phyloP scores from a whole-genome alignment of 2,113 vertebrate species.

The Calypte anna region DNA sequence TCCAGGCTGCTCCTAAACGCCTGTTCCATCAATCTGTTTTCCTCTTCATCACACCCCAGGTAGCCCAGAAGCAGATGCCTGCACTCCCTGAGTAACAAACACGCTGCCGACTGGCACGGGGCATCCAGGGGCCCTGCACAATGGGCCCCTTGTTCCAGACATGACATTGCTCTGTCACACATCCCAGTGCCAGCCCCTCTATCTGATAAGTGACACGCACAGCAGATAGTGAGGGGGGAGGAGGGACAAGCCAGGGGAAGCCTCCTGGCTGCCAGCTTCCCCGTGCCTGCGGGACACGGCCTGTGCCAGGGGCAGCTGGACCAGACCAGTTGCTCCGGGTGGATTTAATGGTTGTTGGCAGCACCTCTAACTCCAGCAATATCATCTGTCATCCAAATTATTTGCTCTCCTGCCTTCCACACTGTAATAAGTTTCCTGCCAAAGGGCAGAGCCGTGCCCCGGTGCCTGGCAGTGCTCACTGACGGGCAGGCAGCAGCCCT shows the following conservation, averaged over 20 bases:
- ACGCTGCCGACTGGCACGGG: not conserved
- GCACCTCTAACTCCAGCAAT: not conserved
- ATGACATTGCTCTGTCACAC: not conserved
- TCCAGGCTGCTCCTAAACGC: not conserved
- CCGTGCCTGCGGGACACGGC: not conserved
- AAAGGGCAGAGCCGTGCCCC: not conserved
- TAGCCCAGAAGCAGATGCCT: slow-evolving; percentile 50
- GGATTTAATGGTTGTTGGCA: slow-evolving; percentile 45
- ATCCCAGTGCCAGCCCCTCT: not conserved
- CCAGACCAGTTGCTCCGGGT: not conserved
- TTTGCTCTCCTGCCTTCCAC: not conserved
- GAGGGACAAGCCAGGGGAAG: not conserved
- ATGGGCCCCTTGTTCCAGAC: not conserved
- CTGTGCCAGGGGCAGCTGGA: slow-evolving; percentile 29
- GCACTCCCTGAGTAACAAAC: not conserved
- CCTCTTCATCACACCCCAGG: slow-evolving; percentile 32
- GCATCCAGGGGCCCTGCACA: not conserved
- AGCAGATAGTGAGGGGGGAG: not conserved
- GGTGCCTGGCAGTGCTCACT: not conserved
- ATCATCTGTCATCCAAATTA: slow-evolving; percentile 32
- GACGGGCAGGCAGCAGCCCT: not conserved
- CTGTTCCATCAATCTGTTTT: not conserved
- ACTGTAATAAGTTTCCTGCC: not conserved
- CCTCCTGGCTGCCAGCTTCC: not conserved
- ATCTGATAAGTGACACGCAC: not conserved